These are phyloP conservation scores for Diaperis boleti DNA, from an alignment of 2,888 invertebrate species.

Conservation along the genomic window DNA sequence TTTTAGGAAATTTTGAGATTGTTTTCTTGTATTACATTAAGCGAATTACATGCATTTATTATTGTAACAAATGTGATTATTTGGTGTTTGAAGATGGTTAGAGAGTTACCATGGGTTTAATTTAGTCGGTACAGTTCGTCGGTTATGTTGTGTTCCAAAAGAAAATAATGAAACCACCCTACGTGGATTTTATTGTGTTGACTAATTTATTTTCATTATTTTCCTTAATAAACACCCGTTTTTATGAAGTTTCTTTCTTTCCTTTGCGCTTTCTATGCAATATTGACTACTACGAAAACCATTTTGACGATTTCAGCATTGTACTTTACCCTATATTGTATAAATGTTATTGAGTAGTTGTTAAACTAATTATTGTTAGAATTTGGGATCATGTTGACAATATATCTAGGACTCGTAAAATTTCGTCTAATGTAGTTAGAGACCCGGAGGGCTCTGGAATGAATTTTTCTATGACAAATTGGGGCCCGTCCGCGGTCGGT, in stretches of 20 bases:
- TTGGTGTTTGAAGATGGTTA: conserved; percentile 16
- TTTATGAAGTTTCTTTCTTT: conserved; percentile 19
- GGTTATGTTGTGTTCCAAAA: conserved; percentile 24
- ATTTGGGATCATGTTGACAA: conserved; percentile 56
- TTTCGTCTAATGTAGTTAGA: conserved; percentile 43
- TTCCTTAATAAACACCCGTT: conserved; percentile 46
- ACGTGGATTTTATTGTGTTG: too few species aligned
- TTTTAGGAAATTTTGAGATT: conserved; percentile 17
- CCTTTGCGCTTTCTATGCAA: conserved; percentile 21
- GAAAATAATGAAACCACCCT: conserved; percentile 41
- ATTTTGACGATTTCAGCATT: conserved; percentile 43
- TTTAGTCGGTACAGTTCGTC: conserved; percentile 27
- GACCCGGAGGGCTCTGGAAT: neutral
- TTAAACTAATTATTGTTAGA: conserved; percentile 48
- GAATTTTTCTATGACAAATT: conserved; percentile 38
- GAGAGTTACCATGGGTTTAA: conserved; percentile 41
- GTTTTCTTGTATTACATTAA: conserved; percentile 18
- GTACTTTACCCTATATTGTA: conserved; percentile 29
- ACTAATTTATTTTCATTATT: conserved; percentile 35
- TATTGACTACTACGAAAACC: conserved; percentile 39
- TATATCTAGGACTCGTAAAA: conserved; percentile 46
- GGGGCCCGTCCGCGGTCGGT: neutral
- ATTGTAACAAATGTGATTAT: conserved; percentile 29
- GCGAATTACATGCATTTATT: conserved; percentile 30
- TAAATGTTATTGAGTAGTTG: conserved; percentile 49